Evolutionary conservation across 2,888 invertebrate genomes (phyloP).

Genomic region (Hoplodrina ambigua): DNA sequence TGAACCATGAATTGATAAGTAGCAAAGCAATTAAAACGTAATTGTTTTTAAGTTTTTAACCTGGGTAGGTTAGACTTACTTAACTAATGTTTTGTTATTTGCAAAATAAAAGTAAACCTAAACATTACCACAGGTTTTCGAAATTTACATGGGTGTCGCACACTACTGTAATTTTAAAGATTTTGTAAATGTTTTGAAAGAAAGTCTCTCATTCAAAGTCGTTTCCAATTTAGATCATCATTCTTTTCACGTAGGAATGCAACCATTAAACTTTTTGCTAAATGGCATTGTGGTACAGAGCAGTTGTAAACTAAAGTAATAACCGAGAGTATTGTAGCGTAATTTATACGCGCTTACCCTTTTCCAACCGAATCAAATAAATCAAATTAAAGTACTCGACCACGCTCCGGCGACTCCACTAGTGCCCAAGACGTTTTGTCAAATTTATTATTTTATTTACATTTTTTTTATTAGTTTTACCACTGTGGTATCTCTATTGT

Average conservation of each 20-base stretch:
- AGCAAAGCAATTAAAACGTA: no score
- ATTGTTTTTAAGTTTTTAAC: no score
- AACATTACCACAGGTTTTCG: no score
- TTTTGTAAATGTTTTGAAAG: not conserved
- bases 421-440: slow-evolving; percentile 91
- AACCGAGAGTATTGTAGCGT: slow-evolving; percentile 76
- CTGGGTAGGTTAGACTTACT: no score
- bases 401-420: slow-evolving; percentile 83
- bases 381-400: slow-evolving; percentile 89
- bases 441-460: slow-evolving; percentile 90
- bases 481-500: slow-evolving; percentile 86
- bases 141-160: not conserved
- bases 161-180: not conserved
- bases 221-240: slow-evolving; percentile 40
- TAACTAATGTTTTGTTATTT: no score
- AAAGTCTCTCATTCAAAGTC: slow-evolving; percentile 5
- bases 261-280: slow-evolving; percentile 67
- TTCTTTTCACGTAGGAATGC: slow-evolving; percentile 41
- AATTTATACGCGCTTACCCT: slow-evolving; percentile 87
- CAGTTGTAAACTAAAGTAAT: slow-evolving; percentile 62
- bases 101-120: no score
- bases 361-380: slow-evolving; percentile 86
- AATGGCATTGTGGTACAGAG: slow-evolving; percentile 63
- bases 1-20: no score
- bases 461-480: slow-evolving; percentile 87